These are phyloP conservation scores for Scartelaos histophorus DNA, from an alignment of 2,113 vertebrate genomes.

Conservation along the genomic window DNA sequence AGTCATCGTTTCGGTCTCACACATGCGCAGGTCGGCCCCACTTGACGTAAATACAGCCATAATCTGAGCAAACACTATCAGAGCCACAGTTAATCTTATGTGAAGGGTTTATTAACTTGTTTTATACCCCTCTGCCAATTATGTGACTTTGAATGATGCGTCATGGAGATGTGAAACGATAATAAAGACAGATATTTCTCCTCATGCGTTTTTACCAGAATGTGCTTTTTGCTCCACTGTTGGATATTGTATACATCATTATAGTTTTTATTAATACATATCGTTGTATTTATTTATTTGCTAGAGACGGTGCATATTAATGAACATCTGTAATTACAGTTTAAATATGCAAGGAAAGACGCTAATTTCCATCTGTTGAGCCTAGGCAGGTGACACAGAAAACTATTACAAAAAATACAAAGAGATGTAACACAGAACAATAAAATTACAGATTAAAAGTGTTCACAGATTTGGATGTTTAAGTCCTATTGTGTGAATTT, in stretches of 20 bases:
- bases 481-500: background rate
- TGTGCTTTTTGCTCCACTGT: constrained; percentile 13
- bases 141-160: constrained; percentile 53
- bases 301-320: no score
- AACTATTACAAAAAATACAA: no score
- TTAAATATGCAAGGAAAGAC: no score
- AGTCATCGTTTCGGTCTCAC: constrained; percentile 53
- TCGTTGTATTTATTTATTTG: no score
- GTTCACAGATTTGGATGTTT: background rate
- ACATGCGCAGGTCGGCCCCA: constrained; percentile 40
- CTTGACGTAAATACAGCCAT: constrained; percentile 49
- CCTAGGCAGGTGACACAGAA: no score
- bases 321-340: no score
- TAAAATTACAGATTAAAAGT: no score
- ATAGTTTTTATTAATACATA: background rate
- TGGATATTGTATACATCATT: constrained; percentile 19
- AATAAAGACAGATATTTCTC: constrained; percentile 17
- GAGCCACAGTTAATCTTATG: constrained; percentile 56
- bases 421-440: no score
- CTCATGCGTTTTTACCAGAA: background rate
- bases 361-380: no score
- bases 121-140: constrained; percentile 37
- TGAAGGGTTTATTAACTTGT: constrained; percentile 61
- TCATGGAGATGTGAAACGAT: constrained; percentile 30
- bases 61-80: constrained; percentile 56